Evolutionary conservation across 2,797 vertebrate genomes (phyloP).

Genomic region (Microtus obscurus): DNA sequence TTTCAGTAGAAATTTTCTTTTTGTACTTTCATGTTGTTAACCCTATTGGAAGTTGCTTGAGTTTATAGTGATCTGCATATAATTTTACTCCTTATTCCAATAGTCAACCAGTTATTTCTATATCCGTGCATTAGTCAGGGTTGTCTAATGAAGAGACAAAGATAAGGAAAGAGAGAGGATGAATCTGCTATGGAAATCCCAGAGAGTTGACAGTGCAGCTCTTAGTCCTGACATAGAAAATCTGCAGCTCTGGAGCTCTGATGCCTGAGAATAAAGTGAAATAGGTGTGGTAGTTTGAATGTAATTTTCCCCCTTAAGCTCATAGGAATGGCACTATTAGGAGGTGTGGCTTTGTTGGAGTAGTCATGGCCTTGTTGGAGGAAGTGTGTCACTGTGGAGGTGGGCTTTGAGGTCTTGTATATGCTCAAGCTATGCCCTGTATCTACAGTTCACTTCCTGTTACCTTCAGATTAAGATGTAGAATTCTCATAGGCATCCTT

Average conservation of each 20-base stretch:
- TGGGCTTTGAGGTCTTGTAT: not conserved
- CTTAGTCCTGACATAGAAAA: not conserved
- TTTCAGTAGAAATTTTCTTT: not conserved
- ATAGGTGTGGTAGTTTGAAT: too few relatives aligned
- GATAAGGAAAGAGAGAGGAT: not conserved
- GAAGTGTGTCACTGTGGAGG: not conserved
- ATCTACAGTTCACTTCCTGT: not conserved
- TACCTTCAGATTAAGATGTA: not conserved
- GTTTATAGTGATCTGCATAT: not conserved
- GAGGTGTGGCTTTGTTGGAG: too few relatives aligned
- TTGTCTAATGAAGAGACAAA: not conserved
- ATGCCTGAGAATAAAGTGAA: not conserved
- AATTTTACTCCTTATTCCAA: not conserved
- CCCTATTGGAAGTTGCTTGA: too few relatives aligned
- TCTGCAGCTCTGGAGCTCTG: not conserved
- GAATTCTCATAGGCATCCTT: not conserved
- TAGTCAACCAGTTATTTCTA: not conserved
- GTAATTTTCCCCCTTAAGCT: too few relatives aligned
- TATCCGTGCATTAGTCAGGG: not conserved
- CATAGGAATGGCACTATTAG: too few relatives aligned
- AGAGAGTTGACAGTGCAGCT: accelerated
- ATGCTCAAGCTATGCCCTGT: not conserved
- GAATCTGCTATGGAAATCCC: not conserved
- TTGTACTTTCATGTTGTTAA: not conserved
- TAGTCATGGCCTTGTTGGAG: not conserved